These are phyloP conservation scores for Lipophrys pholis DNA, from an alignment of 2,113 vertebrate genomes.

Conservation along the genomic window DNA sequence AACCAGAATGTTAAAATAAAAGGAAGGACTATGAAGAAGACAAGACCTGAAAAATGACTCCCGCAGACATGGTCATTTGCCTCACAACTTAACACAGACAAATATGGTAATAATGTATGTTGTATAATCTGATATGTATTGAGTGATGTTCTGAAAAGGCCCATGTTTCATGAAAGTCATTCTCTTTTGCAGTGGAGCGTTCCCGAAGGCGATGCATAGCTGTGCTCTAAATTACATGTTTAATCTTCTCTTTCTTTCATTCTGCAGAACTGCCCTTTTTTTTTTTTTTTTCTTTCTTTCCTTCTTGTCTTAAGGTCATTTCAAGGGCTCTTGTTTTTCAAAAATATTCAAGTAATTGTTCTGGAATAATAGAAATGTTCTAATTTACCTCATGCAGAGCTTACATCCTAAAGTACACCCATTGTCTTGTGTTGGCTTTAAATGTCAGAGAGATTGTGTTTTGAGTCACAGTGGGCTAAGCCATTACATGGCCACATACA, in stretches of 20 bases:
- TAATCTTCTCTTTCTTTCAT: constrained; percentile 56
- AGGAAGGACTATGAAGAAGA: no score
- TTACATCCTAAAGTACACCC: constrained; percentile 78
- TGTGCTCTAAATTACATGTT: constrained; percentile 63
- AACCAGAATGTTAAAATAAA: no score
- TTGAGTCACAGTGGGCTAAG: constrained; percentile 84
- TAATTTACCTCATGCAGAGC: constrained; percentile 83
- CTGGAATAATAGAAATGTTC: constrained; percentile 81
- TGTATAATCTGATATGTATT: constrained; percentile 71
- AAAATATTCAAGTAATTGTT: constrained; percentile 70
- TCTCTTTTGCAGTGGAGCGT: constrained; percentile 34
- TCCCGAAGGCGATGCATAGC: constrained; percentile 61
- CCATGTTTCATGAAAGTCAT: constrained; percentile 67
- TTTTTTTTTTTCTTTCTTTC: constrained; percentile 14
- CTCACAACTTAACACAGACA: constrained; percentile 53
- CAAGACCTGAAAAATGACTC: no score
- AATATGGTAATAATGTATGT: constrained; percentile 71
- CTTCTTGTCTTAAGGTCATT: constrained; percentile 64
- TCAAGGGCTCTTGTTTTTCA: constrained; percentile 72
- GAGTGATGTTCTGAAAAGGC: constrained; percentile 59
- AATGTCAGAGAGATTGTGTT: constrained; percentile 84
- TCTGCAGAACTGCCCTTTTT: constrained; percentile 30
- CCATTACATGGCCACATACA: constrained; percentile 86
- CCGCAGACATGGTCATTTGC: constrained; percentile 38
- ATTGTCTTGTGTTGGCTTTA: constrained; percentile 80